A percentile compares a stretch with the other conserved stretches of the same genome.
Evolutionary conservation across 2,888 invertebrate genomes (phyloP).

Genomic region (Melipona bicolor): DNA sequence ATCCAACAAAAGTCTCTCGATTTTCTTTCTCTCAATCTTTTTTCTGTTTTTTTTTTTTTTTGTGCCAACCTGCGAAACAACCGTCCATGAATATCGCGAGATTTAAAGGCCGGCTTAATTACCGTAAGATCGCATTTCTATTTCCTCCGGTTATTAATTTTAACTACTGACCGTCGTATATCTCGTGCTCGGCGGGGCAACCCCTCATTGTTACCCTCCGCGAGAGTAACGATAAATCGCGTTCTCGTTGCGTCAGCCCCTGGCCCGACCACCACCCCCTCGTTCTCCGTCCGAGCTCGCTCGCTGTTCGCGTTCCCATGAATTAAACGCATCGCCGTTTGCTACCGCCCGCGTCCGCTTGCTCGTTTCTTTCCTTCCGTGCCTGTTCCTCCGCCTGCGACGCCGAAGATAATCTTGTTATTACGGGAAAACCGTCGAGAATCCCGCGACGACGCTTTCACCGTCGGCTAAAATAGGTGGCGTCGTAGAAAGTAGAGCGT

Average conservation of each 20-base stretch:
- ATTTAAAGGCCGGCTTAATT: constrained; percentile 66
- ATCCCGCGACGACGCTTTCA: constrained; percentile 63
- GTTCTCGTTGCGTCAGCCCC: constrained; percentile 33
- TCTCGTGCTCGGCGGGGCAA: constrained; percentile 43
- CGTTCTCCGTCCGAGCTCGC: background rate
- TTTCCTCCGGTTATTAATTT: constrained; percentile 64
- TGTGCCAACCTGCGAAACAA: background rate
- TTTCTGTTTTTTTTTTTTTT: no score
- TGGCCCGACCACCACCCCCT: background rate
- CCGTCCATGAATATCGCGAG: background rate
- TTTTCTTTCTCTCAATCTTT: no score
- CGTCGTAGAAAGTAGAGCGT: constrained; percentile 71
- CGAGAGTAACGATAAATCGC: constrained; percentile 61
- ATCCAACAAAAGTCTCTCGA: no score
- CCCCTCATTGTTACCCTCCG: constrained; percentile 58
- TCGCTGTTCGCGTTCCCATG: constrained; percentile 1
- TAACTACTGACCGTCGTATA: constrained; percentile 60
- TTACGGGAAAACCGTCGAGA: constrained; percentile 60
- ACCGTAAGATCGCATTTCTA: constrained; percentile 65
- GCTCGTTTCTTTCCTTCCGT: background rate
- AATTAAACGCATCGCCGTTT: constrained; percentile 13
- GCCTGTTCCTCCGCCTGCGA: constrained; percentile 26
- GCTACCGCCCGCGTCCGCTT: constrained; percentile 10
- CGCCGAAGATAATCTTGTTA: constrained; percentile 61
- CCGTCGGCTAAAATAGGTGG: constrained; percentile 61